Conservation (phyloP, 2,113 vertebrate genomes). For the Poeciliopsis turrubarensis region DNA sequence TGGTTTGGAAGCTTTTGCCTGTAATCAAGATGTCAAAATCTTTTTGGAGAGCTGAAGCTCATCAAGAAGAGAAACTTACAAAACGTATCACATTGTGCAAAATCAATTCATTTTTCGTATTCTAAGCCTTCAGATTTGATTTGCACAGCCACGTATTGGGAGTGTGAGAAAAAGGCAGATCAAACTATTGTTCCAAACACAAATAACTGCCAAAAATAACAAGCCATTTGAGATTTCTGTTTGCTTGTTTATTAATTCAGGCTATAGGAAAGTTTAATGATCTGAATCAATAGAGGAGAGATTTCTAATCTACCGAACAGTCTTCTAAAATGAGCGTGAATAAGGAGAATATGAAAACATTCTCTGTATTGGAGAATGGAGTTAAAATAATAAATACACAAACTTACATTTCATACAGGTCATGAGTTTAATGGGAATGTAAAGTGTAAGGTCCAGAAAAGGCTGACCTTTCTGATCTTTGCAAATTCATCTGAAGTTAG, state of each 20-base stretch:
- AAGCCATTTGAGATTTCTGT: neutral
- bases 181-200: neutral
- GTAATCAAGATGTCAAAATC: constrained; percentile 20
- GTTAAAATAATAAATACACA: neutral
- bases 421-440: neutral
- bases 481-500: neutral
- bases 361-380: neutral
- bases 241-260: neutral
- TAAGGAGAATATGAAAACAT: neutral
- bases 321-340: neutral
- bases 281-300: neutral
- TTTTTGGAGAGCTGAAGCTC: neutral
- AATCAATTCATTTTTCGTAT: neutral
- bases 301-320: neutral
- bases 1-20: constrained; percentile 11
- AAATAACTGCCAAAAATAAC: neutral
- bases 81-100: neutral
- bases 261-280: neutral
- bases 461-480: neutral
- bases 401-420: neutral
- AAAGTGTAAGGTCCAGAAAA: neutral
- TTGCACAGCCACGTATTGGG: neutral
- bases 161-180: neutral
- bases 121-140: neutral
- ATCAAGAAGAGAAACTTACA: neutral